These are phyloP conservation scores for Fregetta grallaria DNA, from an alignment of 2,113 vertebrate species.

Conservation along the genomic window DNA sequence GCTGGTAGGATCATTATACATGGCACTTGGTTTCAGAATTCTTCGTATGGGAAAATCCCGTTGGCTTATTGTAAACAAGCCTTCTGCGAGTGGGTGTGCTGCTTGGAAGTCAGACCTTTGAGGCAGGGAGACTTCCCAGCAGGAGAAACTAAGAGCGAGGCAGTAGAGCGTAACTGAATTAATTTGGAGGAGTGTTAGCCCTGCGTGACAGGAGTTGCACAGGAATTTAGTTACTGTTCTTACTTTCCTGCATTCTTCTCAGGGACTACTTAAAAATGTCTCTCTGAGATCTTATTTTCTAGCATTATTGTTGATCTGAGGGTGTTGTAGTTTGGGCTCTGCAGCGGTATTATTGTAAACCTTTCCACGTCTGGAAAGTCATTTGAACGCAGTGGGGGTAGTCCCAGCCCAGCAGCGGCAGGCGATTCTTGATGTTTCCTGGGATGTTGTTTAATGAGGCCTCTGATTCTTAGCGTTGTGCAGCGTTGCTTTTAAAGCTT, in stretches of 20 bases:
- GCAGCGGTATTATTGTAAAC: fast-evolving
- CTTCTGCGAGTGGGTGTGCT: not conserved
- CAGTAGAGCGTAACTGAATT: not conserved
- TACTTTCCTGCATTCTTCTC: not conserved
- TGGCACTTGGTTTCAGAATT: not conserved
- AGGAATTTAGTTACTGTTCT: not conserved
- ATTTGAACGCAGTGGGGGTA: not conserved
- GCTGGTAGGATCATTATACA: not conserved
- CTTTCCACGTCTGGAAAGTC: not conserved
- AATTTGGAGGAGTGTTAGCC: not conserved
- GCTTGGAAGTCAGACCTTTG: not conserved
- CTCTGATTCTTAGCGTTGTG: not conserved
- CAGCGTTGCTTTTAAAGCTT: not conserved
- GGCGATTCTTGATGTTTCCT: not conserved
- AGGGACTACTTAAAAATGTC: not conserved
- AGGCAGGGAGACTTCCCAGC: not conserved
- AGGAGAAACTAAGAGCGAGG: not conserved
- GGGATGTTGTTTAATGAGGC: not conserved
- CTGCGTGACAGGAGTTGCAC: not conserved
- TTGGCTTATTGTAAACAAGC: not conserved
- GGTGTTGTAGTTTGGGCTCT: not conserved
- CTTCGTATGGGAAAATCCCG: not conserved
- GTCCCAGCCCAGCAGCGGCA: not conserved
- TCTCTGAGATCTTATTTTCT: not conserved
- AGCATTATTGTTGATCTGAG: not conserved